These are phyloP conservation scores for Heteractis magnifica DNA, from an alignment of 92 coral and sea anemone genomes.

Conservation along the genomic window DNA sequence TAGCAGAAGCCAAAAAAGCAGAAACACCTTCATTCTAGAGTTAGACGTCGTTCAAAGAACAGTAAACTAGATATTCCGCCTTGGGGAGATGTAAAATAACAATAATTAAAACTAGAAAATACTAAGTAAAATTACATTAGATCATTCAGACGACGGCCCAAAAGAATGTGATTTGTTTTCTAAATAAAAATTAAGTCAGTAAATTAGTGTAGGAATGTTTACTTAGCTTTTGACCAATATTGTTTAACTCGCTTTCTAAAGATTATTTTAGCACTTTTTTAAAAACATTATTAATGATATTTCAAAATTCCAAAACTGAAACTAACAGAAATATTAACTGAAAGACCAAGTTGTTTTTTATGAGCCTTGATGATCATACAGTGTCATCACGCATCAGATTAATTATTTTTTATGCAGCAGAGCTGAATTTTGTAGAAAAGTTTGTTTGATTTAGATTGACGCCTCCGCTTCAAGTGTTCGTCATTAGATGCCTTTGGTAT, in stretches of 20 bases:
- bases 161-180: neutral
- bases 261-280: too few species aligned
- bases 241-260: neutral
- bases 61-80: neutral
- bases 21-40: neutral
- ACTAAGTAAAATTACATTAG: neutral
- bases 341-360: too few species aligned
- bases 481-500: neutral
- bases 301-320: too few species aligned
- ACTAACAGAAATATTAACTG: too few species aligned
- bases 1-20: neutral
- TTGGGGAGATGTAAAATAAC: neutral
- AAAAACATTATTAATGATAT: too few species aligned
- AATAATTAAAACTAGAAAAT: neutral
- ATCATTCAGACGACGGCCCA: neutral
- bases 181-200: neutral
- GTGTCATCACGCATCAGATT: neutral
- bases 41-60: neutral
- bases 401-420: neutral
- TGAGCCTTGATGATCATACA: neutral
- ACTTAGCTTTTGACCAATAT: slow-evolving; percentile 3
- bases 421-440: neutral
- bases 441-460: neutral
- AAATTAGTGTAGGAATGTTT: slow-evolving; percentile 4
- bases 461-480: neutral